These are phyloP conservation scores for Peromyscus attwateri DNA, from an alignment of 2,797 vertebrate genomes.

Conservation along the genomic window DNA sequence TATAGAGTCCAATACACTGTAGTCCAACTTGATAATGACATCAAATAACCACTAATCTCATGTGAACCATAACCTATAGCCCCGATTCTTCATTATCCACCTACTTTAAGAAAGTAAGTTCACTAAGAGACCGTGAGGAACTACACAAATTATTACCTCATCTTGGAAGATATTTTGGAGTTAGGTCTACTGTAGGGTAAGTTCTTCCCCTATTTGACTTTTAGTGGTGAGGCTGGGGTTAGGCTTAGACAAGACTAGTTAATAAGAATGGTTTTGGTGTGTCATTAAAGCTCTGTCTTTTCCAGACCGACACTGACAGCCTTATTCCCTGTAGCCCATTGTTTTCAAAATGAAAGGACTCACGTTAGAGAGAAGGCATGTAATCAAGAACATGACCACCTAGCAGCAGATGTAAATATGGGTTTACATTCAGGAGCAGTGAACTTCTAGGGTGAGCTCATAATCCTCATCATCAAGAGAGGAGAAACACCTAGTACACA, in stretches of 20 bases:
- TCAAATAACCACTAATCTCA: slow-evolving; percentile 13
- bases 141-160: slow-evolving; percentile 56
- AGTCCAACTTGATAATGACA: background rate
- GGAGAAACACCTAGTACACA: background rate
- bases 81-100: background rate
- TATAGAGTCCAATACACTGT: background rate
- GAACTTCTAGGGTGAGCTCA: background rate
- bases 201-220: slow-evolving; percentile 50
- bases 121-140: slow-evolving; percentile 43
- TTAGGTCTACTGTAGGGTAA: background rate
- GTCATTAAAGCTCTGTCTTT: slow-evolving; percentile 59
- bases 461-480: background rate
- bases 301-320: background rate
- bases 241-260: background rate
- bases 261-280: slow-evolving; percentile 47
- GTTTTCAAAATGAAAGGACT: background rate
- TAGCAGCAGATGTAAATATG: background rate
- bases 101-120: slow-evolving; percentile 60
- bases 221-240: background rate
- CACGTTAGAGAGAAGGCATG: background rate
- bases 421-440: background rate
- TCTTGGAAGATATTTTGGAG: slow-evolving; percentile 51
- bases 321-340: background rate
- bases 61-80: background rate
- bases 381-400: background rate